Percentiles rank a stretch among this genome's conserved stretches.
phyloP scores from a whole-genome alignment of 92 coral and sea anemone genomes.

The Heliopora coerulea region DNA sequence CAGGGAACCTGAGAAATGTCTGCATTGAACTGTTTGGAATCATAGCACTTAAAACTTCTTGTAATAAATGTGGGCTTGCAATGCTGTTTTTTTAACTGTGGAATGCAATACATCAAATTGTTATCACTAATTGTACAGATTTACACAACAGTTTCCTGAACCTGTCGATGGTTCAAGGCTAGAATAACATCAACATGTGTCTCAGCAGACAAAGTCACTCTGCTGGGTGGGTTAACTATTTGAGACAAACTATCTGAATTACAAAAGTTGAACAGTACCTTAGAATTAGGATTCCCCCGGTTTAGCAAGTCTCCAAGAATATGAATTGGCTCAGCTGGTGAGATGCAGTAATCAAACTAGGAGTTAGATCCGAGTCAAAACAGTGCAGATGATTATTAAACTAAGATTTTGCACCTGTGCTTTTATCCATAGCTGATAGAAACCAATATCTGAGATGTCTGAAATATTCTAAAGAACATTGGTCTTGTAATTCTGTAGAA shows the following conservation, averaged over 20 bases:
- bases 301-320: no score
- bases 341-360: no score
- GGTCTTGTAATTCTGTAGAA: no score
- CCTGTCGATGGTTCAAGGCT: conserved; percentile 15
- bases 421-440: no score
- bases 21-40: conserved; percentile 14
- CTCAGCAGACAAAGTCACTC: conserved; percentile 13
- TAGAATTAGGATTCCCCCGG: no score
- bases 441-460: no score
- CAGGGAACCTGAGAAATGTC: conserved; percentile 43
- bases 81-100: background rate
- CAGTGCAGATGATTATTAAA: no score
- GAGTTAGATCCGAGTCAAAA: no score
- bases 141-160: conserved; percentile 12
- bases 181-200: conserved; percentile 30
- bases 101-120: background rate
- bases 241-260: conserved; percentile 44
- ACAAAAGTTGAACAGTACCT: conserved; percentile 35
- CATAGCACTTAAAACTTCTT: conserved; percentile 45
- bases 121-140: conserved; percentile 22
- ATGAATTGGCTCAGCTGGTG: no score
- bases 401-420: no score
- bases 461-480: no score
- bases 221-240: conserved; percentile 4
- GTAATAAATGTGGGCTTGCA: conserved; percentile 19